phyloP scores from a whole-genome alignment of 2,888 invertebrate genomes.

The Drosophila mulleri region DNA sequence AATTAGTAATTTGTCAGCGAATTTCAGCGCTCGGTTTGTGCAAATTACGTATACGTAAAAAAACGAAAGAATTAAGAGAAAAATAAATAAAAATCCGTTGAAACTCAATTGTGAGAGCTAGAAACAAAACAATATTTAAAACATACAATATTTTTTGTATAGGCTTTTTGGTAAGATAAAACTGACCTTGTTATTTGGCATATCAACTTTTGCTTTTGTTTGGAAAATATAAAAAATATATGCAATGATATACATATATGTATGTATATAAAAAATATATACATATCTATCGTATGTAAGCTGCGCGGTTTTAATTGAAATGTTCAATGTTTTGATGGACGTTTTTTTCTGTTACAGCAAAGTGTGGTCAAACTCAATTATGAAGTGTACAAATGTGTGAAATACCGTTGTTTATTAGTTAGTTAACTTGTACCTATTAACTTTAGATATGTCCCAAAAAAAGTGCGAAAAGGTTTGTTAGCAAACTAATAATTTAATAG shows the following conservation, averaged over 20 bases:
- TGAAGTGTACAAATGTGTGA: slow-evolving; percentile 18
- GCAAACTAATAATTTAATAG: background rate
- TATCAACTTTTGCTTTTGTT: slow-evolving; percentile 5
- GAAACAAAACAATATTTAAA: slow-evolving; percentile 5
- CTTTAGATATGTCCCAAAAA: background rate
- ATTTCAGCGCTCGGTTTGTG: slow-evolving; percentile 50
- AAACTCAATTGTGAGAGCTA: slow-evolving; percentile 62
- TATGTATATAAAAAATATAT: background rate
- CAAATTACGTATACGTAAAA: slow-evolving; percentile 56
- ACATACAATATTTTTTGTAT: no score
- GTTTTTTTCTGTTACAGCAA: slow-evolving; percentile 2
- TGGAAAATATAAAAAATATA: slow-evolving; percentile 13
- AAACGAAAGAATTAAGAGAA: background rate
- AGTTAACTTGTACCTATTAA: background rate
- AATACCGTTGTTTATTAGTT: background rate
- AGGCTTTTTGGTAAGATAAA: no score
- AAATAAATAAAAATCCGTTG: slow-evolving; percentile 30
- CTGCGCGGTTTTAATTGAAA: slow-evolving; percentile 55
- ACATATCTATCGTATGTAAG: background rate
- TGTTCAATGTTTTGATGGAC: background rate
- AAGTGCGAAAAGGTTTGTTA: background rate
- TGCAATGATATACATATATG: background rate
- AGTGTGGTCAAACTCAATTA: slow-evolving; percentile 13
- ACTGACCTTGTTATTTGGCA: slow-evolving; percentile 9
- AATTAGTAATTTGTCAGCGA: slow-evolving; percentile 77